Evolutionary conservation across 2,797 vertebrate genomes (phyloP), one percentile per base, ranked within the genome.

Genomic region (Champsocephalus gunnari): DNA sequence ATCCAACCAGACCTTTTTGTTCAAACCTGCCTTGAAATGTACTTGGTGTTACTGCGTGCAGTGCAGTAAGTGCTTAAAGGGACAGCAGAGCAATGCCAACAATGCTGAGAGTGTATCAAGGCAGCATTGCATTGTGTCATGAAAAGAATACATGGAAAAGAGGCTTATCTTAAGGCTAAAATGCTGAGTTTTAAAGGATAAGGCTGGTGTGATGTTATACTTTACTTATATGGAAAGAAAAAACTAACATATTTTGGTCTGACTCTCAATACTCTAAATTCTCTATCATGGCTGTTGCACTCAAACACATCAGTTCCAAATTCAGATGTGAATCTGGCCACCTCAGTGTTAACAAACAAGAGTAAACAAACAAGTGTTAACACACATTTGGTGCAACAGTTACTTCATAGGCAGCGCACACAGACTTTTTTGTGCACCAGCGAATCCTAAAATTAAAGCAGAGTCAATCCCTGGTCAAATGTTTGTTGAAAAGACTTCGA

Each of bases 251-350:
- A 4, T 45, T 19, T 44, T 16, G 45, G 38, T 60, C 38, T 43
- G 28, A 28, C 5, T 44, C 38, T 45, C 21, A n/a, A 65, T 16
- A 2, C 44, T 49, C 56, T 21, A 19, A 10, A 55, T 54, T 28
- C 17, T 10, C 21, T 24, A 8, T 34, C 34, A 44, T 53, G 10
- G 47, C 41, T 59, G 28, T 28, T 28, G 28, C 28, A 28, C 28
- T 28, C 28, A 21, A 5, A 16, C 12, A 0, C 11, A 51, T 66
- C 24, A 56, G 17, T 44, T 41, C 28, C 19, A 9, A 8, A 13
- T 56, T 21, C 16, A 66, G 21, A 19, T 50, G 6, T 59, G 13
- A 53, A 53, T 61, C 48, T 61, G 58, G 13, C 10, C 48, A 70
- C 19, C 59, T 32, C n/a, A 43, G 32, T 44, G 53, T 61, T 45